These are phyloP conservation scores for Meloidogyne chitwoodi DNA, from an alignment of 1,140 invertebrate genomes.

Conservation along the genomic window DNA sequence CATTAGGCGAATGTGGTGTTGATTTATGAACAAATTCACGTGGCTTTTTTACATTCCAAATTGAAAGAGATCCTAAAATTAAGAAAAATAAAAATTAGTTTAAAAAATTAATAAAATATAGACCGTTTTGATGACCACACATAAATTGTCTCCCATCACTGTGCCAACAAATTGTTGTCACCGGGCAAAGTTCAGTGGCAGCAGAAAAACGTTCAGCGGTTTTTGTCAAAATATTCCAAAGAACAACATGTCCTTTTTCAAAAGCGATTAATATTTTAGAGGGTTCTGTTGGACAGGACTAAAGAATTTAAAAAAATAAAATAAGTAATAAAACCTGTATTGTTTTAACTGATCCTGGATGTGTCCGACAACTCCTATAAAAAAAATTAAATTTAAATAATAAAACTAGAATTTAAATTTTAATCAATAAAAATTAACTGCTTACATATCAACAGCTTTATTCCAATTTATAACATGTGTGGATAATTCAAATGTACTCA, in stretches of 20 bases:
- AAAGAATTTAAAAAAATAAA: not conserved
- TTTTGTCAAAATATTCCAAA: constrained; percentile 87
- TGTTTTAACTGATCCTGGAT: constrained; percentile 64
- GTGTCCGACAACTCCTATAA: constrained; percentile 62
- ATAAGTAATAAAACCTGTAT: not conserved
- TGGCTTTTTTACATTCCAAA: constrained; percentile 54
- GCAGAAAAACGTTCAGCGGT: constrained; percentile 67
- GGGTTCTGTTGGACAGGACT: constrained; percentile 64
- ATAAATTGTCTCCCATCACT: constrained; percentile 96
- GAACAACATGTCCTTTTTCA: constrained; percentile 84
- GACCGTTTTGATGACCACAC: constrained; percentile 86
- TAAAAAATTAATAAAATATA: constrained; percentile 6
- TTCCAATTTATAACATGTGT: constrained; percentile 99
- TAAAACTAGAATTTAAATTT: constrained; percentile 8
- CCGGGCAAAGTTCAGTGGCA: constrained; percentile 63
- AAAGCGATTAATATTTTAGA: constrained; percentile 82
- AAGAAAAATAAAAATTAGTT: not conserved
- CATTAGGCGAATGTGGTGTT: constrained; percentile 46
- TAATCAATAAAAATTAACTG: not conserved
- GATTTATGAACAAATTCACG: constrained; percentile 43
- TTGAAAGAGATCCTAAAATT: constrained; percentile 21
- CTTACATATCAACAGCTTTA: constrained; percentile 98
- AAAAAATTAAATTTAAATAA: constrained; percentile 27
- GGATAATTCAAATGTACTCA: constrained; percentile 88
- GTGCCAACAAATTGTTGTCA: constrained; percentile 82